Evolutionary conservation across 1,140 invertebrate genomes (phyloP).

Genomic region (Leptinotarsa defecta): DNA sequence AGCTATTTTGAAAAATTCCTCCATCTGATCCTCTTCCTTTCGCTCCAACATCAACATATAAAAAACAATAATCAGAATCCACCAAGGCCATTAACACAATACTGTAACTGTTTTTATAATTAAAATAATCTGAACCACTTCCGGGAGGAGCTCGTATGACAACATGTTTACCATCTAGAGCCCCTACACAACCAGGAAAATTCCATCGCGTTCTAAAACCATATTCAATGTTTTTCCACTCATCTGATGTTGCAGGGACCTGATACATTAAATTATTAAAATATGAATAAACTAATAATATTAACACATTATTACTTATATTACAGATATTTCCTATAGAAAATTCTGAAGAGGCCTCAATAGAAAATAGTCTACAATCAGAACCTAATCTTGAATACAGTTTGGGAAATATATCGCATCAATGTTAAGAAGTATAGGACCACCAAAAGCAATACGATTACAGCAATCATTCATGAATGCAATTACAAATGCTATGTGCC

Average conservation of each 20-base stretch:
- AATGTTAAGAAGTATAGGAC: constrained; percentile 21
- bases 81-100: constrained; percentile 56
- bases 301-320: constrained; percentile 19
- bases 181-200: constrained; percentile 56
- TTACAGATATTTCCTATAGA: constrained; percentile 27
- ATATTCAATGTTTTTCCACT: constrained; percentile 29
- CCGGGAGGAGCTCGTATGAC: constrained; percentile 15
- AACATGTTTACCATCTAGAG: constrained; percentile 55
- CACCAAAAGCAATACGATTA: constrained; percentile 18
- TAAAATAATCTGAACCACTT: constrained; percentile 49
- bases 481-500: constrained; percentile 24
- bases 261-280: not conserved
- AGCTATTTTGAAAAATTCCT: constrained; percentile 28
- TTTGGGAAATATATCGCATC: constrained; percentile 28
- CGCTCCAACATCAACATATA: constrained; percentile 56
- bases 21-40: constrained; percentile 55
- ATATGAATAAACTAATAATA: constrained; percentile 21
- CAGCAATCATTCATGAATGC: constrained; percentile 24
- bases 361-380: constrained; percentile 32
- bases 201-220: constrained; percentile 45
- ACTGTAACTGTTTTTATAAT: constrained; percentile 56
- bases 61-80: constrained; percentile 56
- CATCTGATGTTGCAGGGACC: constrained; percentile 25
- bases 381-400: constrained; percentile 21
- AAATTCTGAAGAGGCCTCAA: constrained; percentile 19